A percentile compares a stretch with the other conserved stretches of the same genome.
phyloP scores from a whole-genome alignment of 2,888 invertebrate genomes.

The Aphidius colemani region DNA sequence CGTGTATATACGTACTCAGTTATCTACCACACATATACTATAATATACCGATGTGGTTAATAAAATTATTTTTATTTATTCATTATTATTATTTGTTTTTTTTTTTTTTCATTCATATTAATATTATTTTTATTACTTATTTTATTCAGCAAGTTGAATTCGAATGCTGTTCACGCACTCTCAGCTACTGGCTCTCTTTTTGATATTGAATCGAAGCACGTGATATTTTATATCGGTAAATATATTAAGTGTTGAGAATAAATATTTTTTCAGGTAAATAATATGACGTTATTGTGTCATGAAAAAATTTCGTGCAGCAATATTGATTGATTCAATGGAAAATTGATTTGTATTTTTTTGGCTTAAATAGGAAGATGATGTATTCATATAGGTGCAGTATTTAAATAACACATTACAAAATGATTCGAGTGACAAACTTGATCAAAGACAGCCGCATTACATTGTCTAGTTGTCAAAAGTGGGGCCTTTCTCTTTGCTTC shows the following conservation, averaged over 20 bases:
- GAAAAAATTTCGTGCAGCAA: too few species aligned
- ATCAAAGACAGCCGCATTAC: conserved; percentile 51
- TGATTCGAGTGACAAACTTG: conserved; percentile 51
- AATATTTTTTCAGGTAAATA: too few species aligned
- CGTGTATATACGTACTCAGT: conserved; percentile 1
- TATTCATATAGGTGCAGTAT: too few species aligned
- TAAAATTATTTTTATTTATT: conserved; percentile 1
- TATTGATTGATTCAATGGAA: too few species aligned
- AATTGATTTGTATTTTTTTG: too few species aligned
- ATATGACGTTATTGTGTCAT: too few species aligned
- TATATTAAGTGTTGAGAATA: not conserved
- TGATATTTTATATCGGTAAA: conserved; percentile 35
- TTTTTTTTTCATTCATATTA: conserved; percentile 7
- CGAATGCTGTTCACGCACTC: conserved; percentile 26
- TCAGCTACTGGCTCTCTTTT: conserved; percentile 18
- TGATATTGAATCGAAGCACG: conserved; percentile 37
- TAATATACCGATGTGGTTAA: not conserved
- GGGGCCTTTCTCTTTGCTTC: conserved; percentile 10
- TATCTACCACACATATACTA: not conserved
- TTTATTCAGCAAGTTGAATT: conserved; percentile 9
- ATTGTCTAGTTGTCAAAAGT: conserved; percentile 45
- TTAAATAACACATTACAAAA: conserved; percentile 51
- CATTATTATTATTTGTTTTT: not conserved
- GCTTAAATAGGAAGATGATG: too few species aligned
- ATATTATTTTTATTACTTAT: conserved; percentile 8